Conservation (phyloP, 1,140 invertebrate species). For the Drosophila simulans region DNA sequence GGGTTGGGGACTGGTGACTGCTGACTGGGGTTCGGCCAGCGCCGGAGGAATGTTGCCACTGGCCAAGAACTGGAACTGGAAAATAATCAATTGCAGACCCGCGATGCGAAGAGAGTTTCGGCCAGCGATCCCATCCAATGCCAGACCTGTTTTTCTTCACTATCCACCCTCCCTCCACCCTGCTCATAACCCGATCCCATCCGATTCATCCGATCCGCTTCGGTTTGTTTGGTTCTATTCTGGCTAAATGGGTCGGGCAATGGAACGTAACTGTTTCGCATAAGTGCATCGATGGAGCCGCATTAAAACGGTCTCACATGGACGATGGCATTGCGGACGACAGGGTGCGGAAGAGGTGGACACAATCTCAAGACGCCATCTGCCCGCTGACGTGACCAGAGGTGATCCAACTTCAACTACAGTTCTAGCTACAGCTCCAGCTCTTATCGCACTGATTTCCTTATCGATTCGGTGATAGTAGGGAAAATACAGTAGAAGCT, state of each 20-base stretch:
- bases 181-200: background rate
- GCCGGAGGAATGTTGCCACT: slow-evolving; percentile 31
- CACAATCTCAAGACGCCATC: slow-evolving; percentile 9
- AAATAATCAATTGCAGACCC: slow-evolving; percentile 46
- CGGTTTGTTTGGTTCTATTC: slow-evolving; percentile 10
- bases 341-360: background rate
- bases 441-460: slow-evolving; percentile 20
- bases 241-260: slow-evolving; percentile 70
- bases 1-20: too few relatives aligned
- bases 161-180: background rate
- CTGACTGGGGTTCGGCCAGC: background rate
- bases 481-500: background rate
- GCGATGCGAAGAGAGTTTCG: slow-evolving; percentile 11
- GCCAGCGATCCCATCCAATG: slow-evolving; percentile 24
- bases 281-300: slow-evolving; percentile 61
- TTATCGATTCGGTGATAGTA: background rate
- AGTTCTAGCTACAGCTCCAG: too few relatives aligned
- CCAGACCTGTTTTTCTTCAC: slow-evolving; percentile 38
- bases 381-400: slow-evolving; percentile 12
- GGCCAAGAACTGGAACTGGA: slow-evolving; percentile 18
- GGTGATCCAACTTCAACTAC: background rate
- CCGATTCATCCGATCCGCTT: slow-evolving; percentile 9
- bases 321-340: background rate
- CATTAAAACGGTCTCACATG: slow-evolving; percentile 41
- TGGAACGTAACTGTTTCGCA: slow-evolving; percentile 78